A percentile compares a stretch with the other conserved stretches of the same genome.
phyloP scores from a whole-genome alignment of 53 echinoderm and acorn worm species.

The Patiria pectinifera region DNA sequence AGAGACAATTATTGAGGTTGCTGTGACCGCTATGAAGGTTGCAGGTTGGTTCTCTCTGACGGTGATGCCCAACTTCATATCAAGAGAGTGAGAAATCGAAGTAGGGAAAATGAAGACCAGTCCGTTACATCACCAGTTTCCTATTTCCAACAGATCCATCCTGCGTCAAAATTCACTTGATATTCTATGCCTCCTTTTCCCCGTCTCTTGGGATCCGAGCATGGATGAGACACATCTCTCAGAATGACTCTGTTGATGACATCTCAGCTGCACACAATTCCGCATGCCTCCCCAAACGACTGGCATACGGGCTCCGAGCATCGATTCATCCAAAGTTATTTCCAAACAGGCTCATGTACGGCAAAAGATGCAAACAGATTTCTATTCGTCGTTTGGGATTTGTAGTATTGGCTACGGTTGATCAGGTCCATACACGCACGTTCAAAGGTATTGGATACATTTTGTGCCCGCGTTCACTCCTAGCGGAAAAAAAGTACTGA shows the following conservation, averaged over 20 bases:
- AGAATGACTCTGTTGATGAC: neutral
- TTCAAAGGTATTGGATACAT: constrained; percentile 50
- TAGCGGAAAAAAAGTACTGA: constrained; percentile 31
- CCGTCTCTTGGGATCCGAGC: neutral
- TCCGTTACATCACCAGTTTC: neutral
- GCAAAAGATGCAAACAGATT: neutral
- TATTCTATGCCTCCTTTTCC: neutral
- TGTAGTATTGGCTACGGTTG: neutral
- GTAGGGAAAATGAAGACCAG: neutral
- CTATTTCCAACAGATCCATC: neutral
- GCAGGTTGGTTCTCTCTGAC: neutral
- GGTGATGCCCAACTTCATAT: neutral
- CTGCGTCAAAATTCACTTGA: constrained; percentile 12
- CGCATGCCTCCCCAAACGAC: neutral
- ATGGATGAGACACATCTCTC: constrained; percentile 8
- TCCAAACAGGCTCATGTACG: constrained; percentile 20
- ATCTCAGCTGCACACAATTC: constrained; percentile 4
- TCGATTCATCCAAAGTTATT: constrained; percentile 42
- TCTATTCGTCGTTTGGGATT: constrained; percentile 11
- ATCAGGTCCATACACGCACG: constrained; percentile 26
- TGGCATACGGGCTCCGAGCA: neutral
- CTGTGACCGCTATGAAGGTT: neutral
- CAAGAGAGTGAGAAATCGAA: neutral
- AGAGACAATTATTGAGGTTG: neutral
- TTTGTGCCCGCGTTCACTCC: constrained; percentile 48